Conservation (phyloP, 2,797 vertebrate genomes). For the Mallotus villosus region DNA sequence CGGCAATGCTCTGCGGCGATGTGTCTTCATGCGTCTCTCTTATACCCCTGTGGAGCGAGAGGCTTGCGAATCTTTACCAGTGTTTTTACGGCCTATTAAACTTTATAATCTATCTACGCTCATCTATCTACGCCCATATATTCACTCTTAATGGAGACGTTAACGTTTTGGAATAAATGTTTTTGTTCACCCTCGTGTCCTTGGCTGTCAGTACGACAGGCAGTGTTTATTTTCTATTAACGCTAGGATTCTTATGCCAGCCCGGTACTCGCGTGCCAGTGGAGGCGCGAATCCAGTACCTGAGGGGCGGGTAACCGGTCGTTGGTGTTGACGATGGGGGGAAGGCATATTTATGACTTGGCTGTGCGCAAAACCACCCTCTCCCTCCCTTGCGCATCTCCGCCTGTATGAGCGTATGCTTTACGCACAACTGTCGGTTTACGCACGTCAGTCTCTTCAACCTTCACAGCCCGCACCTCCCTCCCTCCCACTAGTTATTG, state of each 20-base stretch:
- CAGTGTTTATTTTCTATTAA: neutral
- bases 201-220: neutral
- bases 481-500: neutral
- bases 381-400: neutral
- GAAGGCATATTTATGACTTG: neutral
- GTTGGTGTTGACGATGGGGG: neutral
- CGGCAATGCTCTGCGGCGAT: constrained; percentile 19
- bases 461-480: neutral
- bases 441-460: neutral
- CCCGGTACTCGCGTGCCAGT: neutral
- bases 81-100: neutral
- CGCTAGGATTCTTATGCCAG: neutral
- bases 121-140: neutral
- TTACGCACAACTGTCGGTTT: neutral
- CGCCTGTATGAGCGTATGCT: neutral
- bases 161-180: too few species aligned
- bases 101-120: neutral
- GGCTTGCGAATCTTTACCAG: too few species aligned
- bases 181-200: too few species aligned
- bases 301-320: neutral
- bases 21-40: constrained; percentile 8
- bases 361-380: neutral
- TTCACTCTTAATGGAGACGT: neutral
- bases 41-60: too few species aligned
- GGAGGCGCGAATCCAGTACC: neutral